These are phyloP conservation scores for Cantharis rustica DNA, from an alignment of 2,888 invertebrate genomes.

Conservation along the genomic window DNA sequence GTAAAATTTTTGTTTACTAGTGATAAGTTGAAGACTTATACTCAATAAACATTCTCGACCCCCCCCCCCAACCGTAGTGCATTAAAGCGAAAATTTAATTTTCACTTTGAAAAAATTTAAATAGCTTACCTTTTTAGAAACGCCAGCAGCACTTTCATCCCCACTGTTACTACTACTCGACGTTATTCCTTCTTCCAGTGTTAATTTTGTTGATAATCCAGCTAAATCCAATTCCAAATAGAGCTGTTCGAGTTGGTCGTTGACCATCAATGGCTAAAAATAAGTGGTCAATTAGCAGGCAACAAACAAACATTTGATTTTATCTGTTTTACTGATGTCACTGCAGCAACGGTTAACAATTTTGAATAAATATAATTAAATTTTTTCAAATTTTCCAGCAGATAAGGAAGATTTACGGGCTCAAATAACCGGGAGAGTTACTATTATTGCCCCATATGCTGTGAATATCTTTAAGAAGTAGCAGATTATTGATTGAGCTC, in stretches of 20 bases:
- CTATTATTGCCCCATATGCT: background rate
- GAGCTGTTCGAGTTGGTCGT: constrained; percentile 73
- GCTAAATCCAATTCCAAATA: constrained; percentile 72
- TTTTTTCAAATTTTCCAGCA: background rate
- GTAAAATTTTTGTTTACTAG: no score
- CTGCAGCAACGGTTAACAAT: background rate
- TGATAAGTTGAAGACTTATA: no score
- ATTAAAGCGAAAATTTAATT: no score
- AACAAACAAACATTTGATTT: background rate
- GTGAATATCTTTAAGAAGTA: background rate
- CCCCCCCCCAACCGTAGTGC: no score
- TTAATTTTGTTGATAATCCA: constrained; percentile 63
- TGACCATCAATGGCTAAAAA: constrained; percentile 68
- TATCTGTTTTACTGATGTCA: background rate
- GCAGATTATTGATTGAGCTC: background rate
- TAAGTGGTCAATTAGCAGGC: background rate
- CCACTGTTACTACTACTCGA: constrained; percentile 58
- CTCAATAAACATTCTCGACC: no score
- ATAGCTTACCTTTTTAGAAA: constrained; percentile 7
- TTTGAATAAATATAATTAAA: background rate
- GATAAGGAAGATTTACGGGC: background rate
- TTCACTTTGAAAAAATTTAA: no score
- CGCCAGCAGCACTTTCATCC: constrained; percentile 41
- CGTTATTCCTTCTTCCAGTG: constrained; percentile 66
- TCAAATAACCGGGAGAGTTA: background rate